Evolutionary conservation across 2,113 vertebrate species (phyloP).

Genomic region (Sphaerodactylus townsendi): DNA sequence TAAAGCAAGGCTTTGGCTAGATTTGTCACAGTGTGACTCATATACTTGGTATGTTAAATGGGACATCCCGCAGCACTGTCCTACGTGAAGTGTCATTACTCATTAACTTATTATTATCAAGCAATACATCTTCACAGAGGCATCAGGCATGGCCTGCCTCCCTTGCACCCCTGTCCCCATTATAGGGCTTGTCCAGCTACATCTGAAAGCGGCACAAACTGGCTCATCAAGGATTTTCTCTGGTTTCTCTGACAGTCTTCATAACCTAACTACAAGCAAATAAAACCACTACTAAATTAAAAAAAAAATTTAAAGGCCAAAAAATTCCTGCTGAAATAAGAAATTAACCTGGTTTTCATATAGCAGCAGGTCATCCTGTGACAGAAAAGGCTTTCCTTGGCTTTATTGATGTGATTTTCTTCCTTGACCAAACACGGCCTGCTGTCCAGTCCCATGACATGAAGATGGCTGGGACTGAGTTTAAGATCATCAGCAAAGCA

Average conservation of each 20-base stretch:
- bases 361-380: neutral
- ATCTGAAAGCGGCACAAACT: neutral
- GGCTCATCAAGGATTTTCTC: neutral
- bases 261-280: neutral
- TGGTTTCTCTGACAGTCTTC: neutral
- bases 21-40: constrained; percentile 3
- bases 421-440: neutral
- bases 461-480: neutral
- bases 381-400: neutral
- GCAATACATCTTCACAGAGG: neutral
- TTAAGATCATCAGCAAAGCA: neutral
- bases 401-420: neutral
- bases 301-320: too few relatives aligned
- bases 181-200: neutral
- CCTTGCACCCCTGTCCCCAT: neutral
- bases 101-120: neutral
- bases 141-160: neutral
- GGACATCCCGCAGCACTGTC: neutral
- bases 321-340: neutral
- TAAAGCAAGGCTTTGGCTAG: constrained; percentile 16
- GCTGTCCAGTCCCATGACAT: neutral
- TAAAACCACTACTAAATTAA: too few relatives aligned
- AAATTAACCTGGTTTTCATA: neutral
- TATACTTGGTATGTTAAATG: neutral
- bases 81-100: neutral